Evolutionary conservation across 2,113 vertebrate genomes (phyloP).

Genomic region (Tragelaphus buxtoni): DNA sequence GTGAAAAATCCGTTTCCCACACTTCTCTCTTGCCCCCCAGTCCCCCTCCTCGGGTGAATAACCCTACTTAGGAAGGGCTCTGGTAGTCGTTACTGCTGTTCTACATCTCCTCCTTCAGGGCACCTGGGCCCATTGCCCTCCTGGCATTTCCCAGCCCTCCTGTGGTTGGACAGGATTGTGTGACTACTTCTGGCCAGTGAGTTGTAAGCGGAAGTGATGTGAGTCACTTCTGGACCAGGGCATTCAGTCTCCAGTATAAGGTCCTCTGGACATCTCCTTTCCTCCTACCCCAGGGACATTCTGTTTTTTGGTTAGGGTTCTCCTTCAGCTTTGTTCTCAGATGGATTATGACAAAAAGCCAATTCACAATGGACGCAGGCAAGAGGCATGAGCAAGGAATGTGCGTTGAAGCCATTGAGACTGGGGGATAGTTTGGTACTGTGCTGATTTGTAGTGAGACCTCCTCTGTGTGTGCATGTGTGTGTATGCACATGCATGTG

Average conservation of each 20-base stretch:
- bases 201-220: not conserved
- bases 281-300: not conserved
- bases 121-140: not conserved
- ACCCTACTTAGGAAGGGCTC: not conserved
- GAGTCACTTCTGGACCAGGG: not conserved
- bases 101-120: not conserved
- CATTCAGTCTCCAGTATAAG: not conserved
- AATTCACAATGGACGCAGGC: not conserved
- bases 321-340: not conserved
- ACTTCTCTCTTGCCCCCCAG: rapidly evolving
- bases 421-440: not conserved
- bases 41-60: not conserved
- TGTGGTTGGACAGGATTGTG: not conserved
- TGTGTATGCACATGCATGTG: not conserved
- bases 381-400: not conserved
- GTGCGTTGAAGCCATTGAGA: not conserved
- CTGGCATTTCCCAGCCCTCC: not conserved
- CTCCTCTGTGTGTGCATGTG: not conserved
- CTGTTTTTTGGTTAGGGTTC: not conserved
- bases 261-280: not conserved
- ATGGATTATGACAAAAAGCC: not conserved
- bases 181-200: not conserved
- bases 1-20: not conserved
- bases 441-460: not conserved
- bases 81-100: not conserved